A percentile compares a stretch with the other conserved stretches of the same genome.
phyloP scores from a whole-genome alignment of 2,888 invertebrate species.

The Eupithecia subfuscata region DNA sequence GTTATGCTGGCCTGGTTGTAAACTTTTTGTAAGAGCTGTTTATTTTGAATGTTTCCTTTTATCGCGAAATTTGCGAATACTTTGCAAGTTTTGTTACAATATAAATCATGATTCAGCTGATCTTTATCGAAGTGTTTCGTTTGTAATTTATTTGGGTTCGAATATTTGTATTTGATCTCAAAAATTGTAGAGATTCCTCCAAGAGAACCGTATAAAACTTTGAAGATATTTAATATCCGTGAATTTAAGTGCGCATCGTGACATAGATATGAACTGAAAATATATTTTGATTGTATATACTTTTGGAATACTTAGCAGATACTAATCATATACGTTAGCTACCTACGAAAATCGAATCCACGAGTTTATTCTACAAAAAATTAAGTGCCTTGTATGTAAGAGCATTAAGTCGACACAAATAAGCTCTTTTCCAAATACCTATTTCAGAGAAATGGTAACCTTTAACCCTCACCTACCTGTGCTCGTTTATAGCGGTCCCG shows the following conservation, averaged over 20 bases:
- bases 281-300: neutral
- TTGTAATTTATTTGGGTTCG: conserved; percentile 17
- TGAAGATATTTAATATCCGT: neutral
- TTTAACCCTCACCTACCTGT: conserved; percentile 1
- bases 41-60: conserved; percentile 30
- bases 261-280: neutral
- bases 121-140: conserved; percentile 14
- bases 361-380: neutral
- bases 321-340: neutral
- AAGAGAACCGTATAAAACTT: neutral
- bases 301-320: neutral
- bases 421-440: neutral
- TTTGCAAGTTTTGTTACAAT: conserved; percentile 29
- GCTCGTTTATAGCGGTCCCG: conserved; percentile 18
- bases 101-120: conserved; percentile 26
- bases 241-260: neutral
- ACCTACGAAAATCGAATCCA: neutral
- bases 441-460: neutral
- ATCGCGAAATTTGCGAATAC: conserved; percentile 28
- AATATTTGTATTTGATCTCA: conserved; percentile 2
- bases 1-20: conserved; percentile 31
- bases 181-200: neutral
- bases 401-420: neutral
- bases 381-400: neutral
- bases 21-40: conserved; percentile 35